Evolutionary conservation across 2,113 vertebrate genomes (phyloP).

Genomic region (Coturnix japonica): DNA sequence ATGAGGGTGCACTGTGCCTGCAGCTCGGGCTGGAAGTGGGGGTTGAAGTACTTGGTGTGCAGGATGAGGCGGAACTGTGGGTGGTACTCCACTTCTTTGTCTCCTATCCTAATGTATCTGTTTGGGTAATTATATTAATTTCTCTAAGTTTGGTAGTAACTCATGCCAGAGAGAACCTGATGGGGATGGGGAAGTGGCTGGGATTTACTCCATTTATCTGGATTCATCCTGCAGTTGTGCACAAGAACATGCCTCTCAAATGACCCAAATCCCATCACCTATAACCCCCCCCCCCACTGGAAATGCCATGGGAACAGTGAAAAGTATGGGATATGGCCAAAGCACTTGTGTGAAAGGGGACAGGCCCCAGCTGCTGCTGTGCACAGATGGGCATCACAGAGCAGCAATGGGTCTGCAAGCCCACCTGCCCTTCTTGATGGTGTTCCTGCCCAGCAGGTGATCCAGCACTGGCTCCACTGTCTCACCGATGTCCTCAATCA

Average conservation of each 20-base stretch:
- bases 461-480: slow-evolving; percentile 79
- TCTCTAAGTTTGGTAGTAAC: neutral
- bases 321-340: neutral
- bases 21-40: slow-evolving; percentile 83
- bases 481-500: slow-evolving; percentile 78
- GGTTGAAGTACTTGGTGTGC: slow-evolving; percentile 81
- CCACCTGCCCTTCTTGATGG: slow-evolving; percentile 78
- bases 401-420: neutral
- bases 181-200: too few relatives aligned
- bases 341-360: neutral
- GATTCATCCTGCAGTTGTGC: neutral
- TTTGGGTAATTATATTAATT: neutral
- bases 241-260: neutral
- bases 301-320: neutral
- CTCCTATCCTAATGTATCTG: slow-evolving; percentile 79
- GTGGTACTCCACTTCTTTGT: slow-evolving; percentile 81
- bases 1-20: slow-evolving; percentile 84
- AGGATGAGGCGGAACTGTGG: slow-evolving; percentile 78
- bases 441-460: slow-evolving; percentile 77
- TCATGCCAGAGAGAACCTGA: neutral
- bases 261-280: neutral
- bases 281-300: too few relatives aligned
- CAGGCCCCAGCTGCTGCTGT: neutral
- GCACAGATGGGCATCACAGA: neutral
- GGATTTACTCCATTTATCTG: neutral